Conservation (phyloP, 2,113 vertebrate genomes). For the Egretta garzetta region DNA sequence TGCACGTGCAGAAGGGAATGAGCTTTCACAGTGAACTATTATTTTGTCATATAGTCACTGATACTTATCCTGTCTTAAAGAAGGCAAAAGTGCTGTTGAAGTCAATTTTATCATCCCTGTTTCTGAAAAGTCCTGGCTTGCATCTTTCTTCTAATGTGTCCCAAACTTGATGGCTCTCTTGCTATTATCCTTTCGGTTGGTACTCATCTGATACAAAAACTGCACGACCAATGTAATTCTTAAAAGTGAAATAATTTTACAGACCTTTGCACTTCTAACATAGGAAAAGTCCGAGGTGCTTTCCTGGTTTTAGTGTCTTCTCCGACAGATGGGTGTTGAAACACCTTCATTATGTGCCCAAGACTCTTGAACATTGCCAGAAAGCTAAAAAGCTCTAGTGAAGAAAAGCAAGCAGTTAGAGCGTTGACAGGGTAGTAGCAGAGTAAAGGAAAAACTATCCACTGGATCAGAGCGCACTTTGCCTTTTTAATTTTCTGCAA, state of each 20-base stretch:
- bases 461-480: neutral
- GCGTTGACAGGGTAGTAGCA: neutral
- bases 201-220: neutral
- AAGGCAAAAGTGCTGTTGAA: neutral
- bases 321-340: neutral
- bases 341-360: neutral
- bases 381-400: neutral
- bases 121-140: neutral
- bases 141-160: neutral
- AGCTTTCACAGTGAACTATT: neutral
- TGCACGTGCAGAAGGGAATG: neutral
- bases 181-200: neutral
- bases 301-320: neutral
- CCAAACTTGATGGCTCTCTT: neutral
- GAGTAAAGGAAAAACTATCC: neutral
- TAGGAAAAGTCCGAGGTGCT: neutral
- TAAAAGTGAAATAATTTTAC: neutral
- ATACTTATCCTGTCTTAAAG: neutral
- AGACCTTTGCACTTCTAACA: neutral
- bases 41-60: neutral
- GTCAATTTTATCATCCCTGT: neutral
- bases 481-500: neutral
- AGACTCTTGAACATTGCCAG: neutral
- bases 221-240: neutral
- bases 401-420: neutral